These are phyloP conservation scores for Acrobasis suavella DNA, from an alignment of 2,888 invertebrate species.

Conservation along the genomic window DNA sequence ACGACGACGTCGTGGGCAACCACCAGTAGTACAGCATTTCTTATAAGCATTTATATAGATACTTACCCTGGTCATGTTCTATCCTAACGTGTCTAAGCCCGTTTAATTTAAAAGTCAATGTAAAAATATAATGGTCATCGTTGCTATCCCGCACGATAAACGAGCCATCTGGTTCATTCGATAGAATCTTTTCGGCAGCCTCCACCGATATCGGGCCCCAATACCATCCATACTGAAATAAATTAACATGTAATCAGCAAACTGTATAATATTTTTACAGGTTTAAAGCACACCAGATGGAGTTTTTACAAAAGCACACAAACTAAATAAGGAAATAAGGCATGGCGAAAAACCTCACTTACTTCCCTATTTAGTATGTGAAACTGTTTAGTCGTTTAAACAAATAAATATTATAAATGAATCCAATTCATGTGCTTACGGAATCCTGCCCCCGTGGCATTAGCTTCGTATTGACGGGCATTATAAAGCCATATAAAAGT, in stretches of 20 bases:
- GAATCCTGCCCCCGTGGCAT: too few species aligned
- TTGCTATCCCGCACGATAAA: conserved; percentile 97
- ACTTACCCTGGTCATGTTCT: conserved; percentile 95
- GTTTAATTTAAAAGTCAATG: conserved; percentile 95
- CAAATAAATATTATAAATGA: too few species aligned
- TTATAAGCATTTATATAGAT: neutral
- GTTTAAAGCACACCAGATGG: neutral
- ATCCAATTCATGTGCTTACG: too few species aligned
- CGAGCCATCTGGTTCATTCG: conserved; percentile 96
- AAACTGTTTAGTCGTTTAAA: too few species aligned
- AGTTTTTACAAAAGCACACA: too few species aligned
- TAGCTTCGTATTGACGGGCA: too few species aligned
- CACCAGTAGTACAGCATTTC: neutral
- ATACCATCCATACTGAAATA: conserved; percentile 94
- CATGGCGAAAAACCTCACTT: too few species aligned
- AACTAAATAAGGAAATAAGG: too few species aligned
- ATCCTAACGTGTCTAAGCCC: conserved; percentile 96
- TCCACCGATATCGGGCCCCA: conserved; percentile 97
- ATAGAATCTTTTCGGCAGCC: conserved; percentile 94
- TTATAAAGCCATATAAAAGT: too few species aligned
- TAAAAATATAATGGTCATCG: conserved; percentile 97
- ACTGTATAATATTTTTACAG: neutral
- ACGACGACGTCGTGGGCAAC: too few species aligned
- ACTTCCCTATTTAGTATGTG: too few species aligned
- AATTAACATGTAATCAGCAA: conserved; percentile 17